Percentiles rank a stretch among this genome's conserved stretches.
phyloP scores from a whole-genome alignment of 2,113 vertebrate genomes.

The Apeltes quadracus region DNA sequence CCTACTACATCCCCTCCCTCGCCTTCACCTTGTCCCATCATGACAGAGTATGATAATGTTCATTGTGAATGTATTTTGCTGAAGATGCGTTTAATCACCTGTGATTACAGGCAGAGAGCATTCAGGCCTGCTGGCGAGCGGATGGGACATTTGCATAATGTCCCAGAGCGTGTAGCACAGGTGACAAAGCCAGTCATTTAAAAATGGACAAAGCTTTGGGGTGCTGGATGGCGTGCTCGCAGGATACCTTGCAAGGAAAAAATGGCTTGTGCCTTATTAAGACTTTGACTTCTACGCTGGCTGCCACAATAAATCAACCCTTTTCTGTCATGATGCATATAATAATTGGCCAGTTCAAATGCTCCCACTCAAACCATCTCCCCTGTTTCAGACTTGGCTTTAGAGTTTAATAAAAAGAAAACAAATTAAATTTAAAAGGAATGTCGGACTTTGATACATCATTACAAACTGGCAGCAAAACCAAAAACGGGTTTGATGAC shows the following conservation, averaged over 20 bases:
- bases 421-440: too few species aligned
- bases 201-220: constrained; percentile 64
- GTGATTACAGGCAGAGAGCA: constrained; percentile 63
- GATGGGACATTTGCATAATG: constrained; percentile 73
- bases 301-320: constrained; percentile 52
- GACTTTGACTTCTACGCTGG: constrained; percentile 28
- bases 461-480: constrained; percentile 1
- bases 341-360: constrained; percentile 51
- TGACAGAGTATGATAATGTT: constrained; percentile 55
- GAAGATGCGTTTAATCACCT: constrained; percentile 67
- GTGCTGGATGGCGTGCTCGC: constrained; percentile 32
- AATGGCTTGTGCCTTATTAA: constrained; percentile 62
- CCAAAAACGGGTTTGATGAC: background rate
- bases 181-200: constrained; percentile 69
- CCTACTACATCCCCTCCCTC: constrained; percentile 11
- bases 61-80: constrained; percentile 64
- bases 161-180: constrained; percentile 63
- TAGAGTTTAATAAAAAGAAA: background rate
- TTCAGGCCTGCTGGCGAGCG: constrained; percentile 47
- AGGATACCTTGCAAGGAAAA: constrained; percentile 46
- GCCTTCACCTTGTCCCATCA: constrained; percentile 28
- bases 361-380: background rate
- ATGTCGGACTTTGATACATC: constrained; percentile 4
- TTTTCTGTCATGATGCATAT: constrained; percentile 61
- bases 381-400: constrained; percentile 23